phyloP scores from a whole-genome alignment of 2,113 vertebrate species.

The Corvus hawaiiensis region DNA sequence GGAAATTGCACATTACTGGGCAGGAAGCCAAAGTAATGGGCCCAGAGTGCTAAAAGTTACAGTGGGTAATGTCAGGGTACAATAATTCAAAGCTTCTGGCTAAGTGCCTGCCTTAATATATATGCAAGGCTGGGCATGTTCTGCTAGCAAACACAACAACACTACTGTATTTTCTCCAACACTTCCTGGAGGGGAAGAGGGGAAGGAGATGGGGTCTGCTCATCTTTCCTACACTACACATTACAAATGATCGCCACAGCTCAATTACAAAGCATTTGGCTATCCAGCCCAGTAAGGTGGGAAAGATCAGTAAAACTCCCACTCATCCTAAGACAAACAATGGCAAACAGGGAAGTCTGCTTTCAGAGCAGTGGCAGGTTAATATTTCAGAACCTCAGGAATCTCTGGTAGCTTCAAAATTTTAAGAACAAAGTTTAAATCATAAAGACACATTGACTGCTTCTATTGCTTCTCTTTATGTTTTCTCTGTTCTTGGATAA shows the following conservation, averaged over 20 bases:
- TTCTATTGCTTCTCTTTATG: neutral
- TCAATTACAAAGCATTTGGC: neutral
- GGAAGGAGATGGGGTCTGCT: conserved; percentile 3
- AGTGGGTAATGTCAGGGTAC: conserved; percentile 63
- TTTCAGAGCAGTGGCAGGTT: neutral
- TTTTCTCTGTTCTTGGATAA: neutral
- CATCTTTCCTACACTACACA: neutral
- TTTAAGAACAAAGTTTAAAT: neutral
- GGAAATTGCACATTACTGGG: conserved; percentile 63
- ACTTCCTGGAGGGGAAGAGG: neutral
- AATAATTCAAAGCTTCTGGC: conserved; percentile 59
- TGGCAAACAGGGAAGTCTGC: neutral
- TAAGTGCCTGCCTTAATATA: conserved; percentile 44
- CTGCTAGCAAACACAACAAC: conserved; percentile 48
- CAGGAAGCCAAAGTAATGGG: conserved; percentile 60
- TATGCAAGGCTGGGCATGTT: conserved; percentile 56
- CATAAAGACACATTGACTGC: neutral
- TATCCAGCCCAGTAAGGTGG: neutral
- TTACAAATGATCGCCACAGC: neutral
- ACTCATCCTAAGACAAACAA: neutral
- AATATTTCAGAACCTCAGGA: neutral
- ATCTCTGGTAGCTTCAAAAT: neutral
- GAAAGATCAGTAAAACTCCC: neutral
- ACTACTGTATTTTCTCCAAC: conserved; percentile 16
- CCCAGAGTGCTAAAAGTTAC: conserved; percentile 61